Percentiles rank a stretch among this genome's conserved stretches.
Evolutionary conservation across 2,888 invertebrate species (phyloP).

Genomic region (Caenorhabditis sulstoni): DNA sequence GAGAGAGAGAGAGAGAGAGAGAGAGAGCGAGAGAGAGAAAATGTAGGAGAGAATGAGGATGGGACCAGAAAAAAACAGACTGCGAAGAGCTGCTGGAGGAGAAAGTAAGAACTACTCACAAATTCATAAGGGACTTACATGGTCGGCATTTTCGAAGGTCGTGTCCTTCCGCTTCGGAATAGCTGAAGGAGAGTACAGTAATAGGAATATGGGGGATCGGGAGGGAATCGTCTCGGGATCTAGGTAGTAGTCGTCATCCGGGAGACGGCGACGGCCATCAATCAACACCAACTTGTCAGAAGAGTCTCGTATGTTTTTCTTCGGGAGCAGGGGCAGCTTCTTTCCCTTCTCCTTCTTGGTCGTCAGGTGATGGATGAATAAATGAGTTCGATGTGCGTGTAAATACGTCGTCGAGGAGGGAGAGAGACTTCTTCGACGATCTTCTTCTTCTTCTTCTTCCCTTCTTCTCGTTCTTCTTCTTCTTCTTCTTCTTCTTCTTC

Average conservation of each 20-base stretch:
- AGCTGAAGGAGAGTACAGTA: slow-evolving; percentile 16
- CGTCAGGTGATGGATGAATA: slow-evolving; percentile 56
- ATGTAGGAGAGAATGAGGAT: slow-evolving; percentile 5
- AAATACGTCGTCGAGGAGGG: slow-evolving; percentile 13
- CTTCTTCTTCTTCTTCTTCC: neutral
- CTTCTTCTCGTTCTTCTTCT: neutral
- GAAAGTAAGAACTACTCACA: slow-evolving; percentile 18
- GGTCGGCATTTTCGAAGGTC: slow-evolving; percentile 49
- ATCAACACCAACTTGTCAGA: slow-evolving; percentile 39
- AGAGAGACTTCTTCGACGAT: neutral
- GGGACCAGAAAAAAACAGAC: slow-evolving; percentile 20
- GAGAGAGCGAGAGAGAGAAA: slow-evolving; percentile 22
- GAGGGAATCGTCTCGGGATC: neutral
- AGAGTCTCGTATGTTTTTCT: slow-evolving; percentile 30
- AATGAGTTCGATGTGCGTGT: slow-evolving; percentile 55
- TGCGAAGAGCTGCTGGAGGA: slow-evolving; percentile 5
- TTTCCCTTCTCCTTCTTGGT: neutral
- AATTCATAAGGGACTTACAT: slow-evolving; percentile 54
- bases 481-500: neutral
- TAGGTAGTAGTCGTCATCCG: slow-evolving; percentile 40
- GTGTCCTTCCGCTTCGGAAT: slow-evolving; percentile 1
- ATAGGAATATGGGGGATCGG: too few relatives aligned
- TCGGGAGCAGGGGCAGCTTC: neutral
- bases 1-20: slow-evolving; percentile 11
- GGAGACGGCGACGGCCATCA: slow-evolving; percentile 44